A percentile compares a stretch with the other conserved stretches of the same genome.
Conservation (phyloP, 2,797 vertebrate genomes). For the Sylvilagus floridanus region DNA sequence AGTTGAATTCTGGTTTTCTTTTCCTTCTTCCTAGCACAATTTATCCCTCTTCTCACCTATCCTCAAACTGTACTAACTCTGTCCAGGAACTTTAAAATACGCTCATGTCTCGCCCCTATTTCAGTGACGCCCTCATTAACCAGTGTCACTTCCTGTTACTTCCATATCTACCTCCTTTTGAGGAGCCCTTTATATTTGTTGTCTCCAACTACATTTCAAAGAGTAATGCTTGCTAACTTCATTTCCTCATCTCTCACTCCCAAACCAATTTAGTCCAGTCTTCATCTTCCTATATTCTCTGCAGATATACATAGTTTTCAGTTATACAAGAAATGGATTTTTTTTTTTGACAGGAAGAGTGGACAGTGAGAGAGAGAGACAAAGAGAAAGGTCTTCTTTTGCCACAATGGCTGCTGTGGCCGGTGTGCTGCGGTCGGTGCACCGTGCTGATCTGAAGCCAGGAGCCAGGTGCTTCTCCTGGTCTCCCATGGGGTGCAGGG, state of each 20-base stretch:
- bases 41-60: background rate
- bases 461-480: too few relatives aligned
- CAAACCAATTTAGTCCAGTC: conserved; percentile 41
- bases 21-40: conserved; percentile 21
- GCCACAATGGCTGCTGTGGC: too few relatives aligned
- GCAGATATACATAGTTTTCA: too few relatives aligned
- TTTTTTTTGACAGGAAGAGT: too few relatives aligned
- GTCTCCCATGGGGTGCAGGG: too few relatives aligned
- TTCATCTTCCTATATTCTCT: too few relatives aligned
- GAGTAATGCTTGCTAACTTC: conserved; percentile 59
- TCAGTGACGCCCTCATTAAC: conserved; percentile 19
- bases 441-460: too few relatives aligned
- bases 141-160: conserved; percentile 35
- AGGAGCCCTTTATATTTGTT: conserved; percentile 53
- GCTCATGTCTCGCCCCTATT: background rate
- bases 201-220: conserved; percentile 46
- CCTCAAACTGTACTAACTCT: conserved; percentile 31
- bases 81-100: conserved; percentile 57
- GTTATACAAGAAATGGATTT: too few relatives aligned
- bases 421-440: too few relatives aligned
- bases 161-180: background rate
- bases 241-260: conserved; percentile 62
- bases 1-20: background rate
- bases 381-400: too few relatives aligned
- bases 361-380: too few relatives aligned